Conservation (phyloP, 2,888 invertebrate species). For the Ochropacha duplaris region DNA sequence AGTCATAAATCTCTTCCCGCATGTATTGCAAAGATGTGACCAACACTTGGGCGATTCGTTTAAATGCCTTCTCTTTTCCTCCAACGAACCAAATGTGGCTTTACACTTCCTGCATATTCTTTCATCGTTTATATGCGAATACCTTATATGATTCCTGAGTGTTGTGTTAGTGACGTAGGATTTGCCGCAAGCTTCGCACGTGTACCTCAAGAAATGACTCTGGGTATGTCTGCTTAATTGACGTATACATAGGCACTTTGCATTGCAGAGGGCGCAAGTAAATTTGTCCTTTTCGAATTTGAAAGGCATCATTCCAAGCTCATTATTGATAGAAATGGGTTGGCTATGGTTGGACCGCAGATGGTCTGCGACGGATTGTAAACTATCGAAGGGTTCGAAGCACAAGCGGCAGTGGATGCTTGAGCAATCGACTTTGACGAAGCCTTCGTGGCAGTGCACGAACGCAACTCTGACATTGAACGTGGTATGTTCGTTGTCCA, state of each 20-base stretch:
- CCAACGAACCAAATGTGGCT: slow-evolving; percentile 50
- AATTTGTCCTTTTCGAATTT: slow-evolving; percentile 58
- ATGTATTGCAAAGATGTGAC: slow-evolving; percentile 61
- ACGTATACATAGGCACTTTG: slow-evolving; percentile 54
- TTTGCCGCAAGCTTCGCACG: slow-evolving; percentile 72
- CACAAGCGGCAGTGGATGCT: slow-evolving; percentile 66
- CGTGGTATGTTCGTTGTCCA: slow-evolving; percentile 60
- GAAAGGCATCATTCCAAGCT: slow-evolving; percentile 66
- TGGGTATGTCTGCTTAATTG: slow-evolving; percentile 68
- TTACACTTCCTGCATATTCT: slow-evolving; percentile 67
- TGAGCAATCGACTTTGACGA: slow-evolving; percentile 67
- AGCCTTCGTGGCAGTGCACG: slow-evolving; percentile 62
- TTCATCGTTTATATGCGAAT: slow-evolving; percentile 52
- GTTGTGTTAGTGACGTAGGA: slow-evolving; percentile 64
- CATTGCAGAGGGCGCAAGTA: slow-evolving; percentile 57
- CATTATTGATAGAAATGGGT: slow-evolving; percentile 44
- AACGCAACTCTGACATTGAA: slow-evolving; percentile 64
- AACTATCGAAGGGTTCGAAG: slow-evolving; percentile 34
- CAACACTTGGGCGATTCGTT: slow-evolving; percentile 56
- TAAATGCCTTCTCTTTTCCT: slow-evolving; percentile 59
- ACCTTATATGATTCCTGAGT: slow-evolving; percentile 58
- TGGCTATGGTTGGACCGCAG: slow-evolving; percentile 52
- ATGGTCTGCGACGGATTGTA: slow-evolving; percentile 59
- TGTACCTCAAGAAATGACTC: slow-evolving; percentile 63
- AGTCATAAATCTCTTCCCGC: slow-evolving; percentile 63